A percentile compares a stretch with the other conserved stretches of the same genome.
These are phyloP conservation scores for Desmodus rotundus DNA, from an alignment of 2,113 vertebrate species.

Conservation along the genomic window DNA sequence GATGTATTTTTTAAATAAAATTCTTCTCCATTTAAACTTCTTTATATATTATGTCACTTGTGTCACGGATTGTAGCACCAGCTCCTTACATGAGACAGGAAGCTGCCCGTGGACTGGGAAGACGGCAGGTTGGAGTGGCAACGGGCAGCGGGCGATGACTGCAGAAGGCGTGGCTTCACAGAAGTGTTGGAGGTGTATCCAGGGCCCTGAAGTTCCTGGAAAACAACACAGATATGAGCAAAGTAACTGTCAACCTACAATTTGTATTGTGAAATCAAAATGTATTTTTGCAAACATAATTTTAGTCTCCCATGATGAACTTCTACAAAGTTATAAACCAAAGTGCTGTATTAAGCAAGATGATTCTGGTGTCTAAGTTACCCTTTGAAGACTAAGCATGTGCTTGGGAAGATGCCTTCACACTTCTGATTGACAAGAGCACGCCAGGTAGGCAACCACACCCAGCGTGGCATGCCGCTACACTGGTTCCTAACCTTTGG, in stretches of 20 bases:
- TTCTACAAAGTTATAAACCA: background rate
- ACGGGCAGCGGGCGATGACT: background rate
- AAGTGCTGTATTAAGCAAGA: background rate
- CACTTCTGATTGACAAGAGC: background rate
- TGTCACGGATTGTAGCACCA: background rate
- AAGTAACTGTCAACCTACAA: background rate
- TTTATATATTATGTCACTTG: background rate
- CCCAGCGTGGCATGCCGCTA: too few relatives aligned
- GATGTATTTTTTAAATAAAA: background rate
- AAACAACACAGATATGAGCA: background rate
- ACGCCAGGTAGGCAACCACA: background rate
- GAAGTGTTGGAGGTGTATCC: slow-evolving; percentile 63
- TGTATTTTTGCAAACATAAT: background rate
- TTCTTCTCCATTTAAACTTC: background rate
- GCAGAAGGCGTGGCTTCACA: slow-evolving; percentile 44
- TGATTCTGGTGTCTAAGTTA: background rate
- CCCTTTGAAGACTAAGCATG: background rate
- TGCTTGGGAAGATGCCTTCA: background rate
- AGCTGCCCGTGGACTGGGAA: slow-evolving; percentile 58
- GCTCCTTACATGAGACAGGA: slow-evolving; percentile 68
- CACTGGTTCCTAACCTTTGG: background rate
- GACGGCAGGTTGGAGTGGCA: slow-evolving; percentile 42
- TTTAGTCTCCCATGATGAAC: background rate
- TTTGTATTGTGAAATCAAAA: background rate
- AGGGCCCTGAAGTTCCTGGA: slow-evolving; percentile 85